Base-by-base conservation (phyloP, 2,113 vertebrate genomes). In the Bujurquina vittata region DNA sequence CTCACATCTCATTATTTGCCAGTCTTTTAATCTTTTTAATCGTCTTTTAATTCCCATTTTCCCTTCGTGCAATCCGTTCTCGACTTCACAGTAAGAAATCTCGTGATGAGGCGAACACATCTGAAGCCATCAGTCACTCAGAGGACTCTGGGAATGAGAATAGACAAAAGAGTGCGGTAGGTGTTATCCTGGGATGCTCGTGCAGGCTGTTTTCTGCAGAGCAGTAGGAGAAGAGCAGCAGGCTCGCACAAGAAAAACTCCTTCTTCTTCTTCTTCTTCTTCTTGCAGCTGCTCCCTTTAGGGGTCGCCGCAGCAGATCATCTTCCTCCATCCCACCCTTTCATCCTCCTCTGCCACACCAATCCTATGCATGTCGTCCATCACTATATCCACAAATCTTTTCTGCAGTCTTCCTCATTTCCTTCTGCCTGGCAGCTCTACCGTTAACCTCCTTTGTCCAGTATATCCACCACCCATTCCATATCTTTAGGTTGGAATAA, bases 111-210 rank as follows among this genome's bases (percentile, higher is more conserved):
- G 92, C 92, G 18, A 88, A 92, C 84, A 93, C 90, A n/a, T 94
- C 96, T 0, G 87, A 91, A 55, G 91, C 95, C 29, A 84, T 94
- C 87, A 93, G 72, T 31, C 95, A 95, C 23, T 95, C 94, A 0
- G 86, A 92, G 10, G 95, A 94, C 79, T 93, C 95, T 22, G 95
- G 96, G 79, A 97, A 96, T 85, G 95, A 96, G 89, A 97, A 95
- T 76, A 86, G 93, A 83, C 92, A 92, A 67, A 96, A 94, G 90
- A 94, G 84, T 84, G 87, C 90, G 89, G 97, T 98, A 90, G 77
- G 95, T 93, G 69, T 79, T 61, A 29, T 31, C 4, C 40, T 3
- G 20, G 20, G 3, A 73, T n/a, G 18, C 5, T 10, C 14, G 3
- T 40, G 12, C 22, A 26, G 14, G 1, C 17, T 29, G 3, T 74